Conservation (phyloP, 2,797 vertebrate species). For the Allobates femoralis region DNA sequence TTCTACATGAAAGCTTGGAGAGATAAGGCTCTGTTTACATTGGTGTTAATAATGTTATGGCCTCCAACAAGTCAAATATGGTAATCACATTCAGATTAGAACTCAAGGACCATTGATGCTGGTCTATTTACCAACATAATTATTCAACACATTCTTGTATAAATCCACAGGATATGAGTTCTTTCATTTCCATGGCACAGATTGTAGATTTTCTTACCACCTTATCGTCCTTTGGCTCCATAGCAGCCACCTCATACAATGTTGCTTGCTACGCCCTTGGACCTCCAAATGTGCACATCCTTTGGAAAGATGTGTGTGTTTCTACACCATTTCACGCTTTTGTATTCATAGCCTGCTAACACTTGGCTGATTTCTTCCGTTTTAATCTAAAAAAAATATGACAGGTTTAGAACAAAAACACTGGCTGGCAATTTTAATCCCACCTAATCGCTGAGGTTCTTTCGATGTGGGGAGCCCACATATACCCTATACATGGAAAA, state of each 20-base stretch:
- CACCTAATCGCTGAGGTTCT: slow-evolving; percentile 64
- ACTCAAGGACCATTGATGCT: not conserved
- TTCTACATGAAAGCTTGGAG: no score
- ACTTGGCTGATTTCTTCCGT: slow-evolving; percentile 47
- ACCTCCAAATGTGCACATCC: slow-evolving; percentile 14
- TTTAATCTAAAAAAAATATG: slow-evolving; percentile 56
- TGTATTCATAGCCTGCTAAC: not conserved
- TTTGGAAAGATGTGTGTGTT: slow-evolving; percentile 28
- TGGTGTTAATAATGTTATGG: no score
- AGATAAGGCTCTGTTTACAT: no score
- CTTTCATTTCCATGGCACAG: not conserved
- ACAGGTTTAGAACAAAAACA: slow-evolving; percentile 59
- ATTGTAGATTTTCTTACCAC: not conserved
- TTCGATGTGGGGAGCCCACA: slow-evolving; percentile 61
- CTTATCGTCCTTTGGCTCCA: not conserved
- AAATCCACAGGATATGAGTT: slow-evolving; percentile 9
- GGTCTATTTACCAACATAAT: not conserved
- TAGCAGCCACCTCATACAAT: not conserved
- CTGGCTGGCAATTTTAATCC: slow-evolving; percentile 62
- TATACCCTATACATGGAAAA: slow-evolving; percentile 65
- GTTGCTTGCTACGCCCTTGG: not conserved
- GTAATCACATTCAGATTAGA: not conserved
- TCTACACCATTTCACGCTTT: slow-evolving; percentile 1
- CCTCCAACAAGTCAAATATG: no score
- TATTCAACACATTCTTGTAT: not conserved